Percentiles rank a stretch among this genome's conserved stretches.
These are phyloP conservation scores for Todus mexicanus DNA, from an alignment of 2,797 vertebrate species.

Conservation along the genomic window DNA sequence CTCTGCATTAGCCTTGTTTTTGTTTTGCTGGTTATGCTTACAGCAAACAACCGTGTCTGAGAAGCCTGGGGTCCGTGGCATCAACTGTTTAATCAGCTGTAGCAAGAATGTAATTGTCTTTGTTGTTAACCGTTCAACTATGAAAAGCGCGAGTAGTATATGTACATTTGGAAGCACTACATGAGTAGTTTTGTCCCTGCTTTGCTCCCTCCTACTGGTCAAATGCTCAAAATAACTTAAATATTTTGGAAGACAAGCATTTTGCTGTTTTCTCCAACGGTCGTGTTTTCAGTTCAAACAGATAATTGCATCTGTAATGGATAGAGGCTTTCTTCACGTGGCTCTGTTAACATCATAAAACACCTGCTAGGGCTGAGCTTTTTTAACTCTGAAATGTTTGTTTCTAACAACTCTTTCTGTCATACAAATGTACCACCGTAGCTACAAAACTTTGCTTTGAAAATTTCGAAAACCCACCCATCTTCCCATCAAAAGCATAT, in stretches of 20 bases:
- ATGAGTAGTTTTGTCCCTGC: background rate
- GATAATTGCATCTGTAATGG: background rate
- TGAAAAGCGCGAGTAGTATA: slow-evolving; percentile 31
- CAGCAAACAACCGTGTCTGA: slow-evolving; percentile 37
- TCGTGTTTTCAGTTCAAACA: slow-evolving; percentile 28
- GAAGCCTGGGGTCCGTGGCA: slow-evolving; percentile 28
- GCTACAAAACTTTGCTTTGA: background rate
- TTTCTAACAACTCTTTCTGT: background rate
- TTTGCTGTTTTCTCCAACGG: background rate
- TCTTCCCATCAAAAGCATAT: background rate
- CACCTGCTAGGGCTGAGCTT: slow-evolving; percentile 25
- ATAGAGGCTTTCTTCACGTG: background rate
- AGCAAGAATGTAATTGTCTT: slow-evolving; percentile 59
- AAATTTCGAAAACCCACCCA: background rate
- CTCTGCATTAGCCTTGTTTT: slow-evolving; percentile 25
- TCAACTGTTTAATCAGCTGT: slow-evolving; percentile 67
- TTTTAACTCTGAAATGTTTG: background rate
- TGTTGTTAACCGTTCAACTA: slow-evolving; percentile 58
- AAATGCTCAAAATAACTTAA: slow-evolving; percentile 35
- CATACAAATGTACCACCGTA: background rate
- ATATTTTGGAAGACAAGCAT: slow-evolving; percentile 22
- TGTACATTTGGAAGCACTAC: slow-evolving; percentile 40
- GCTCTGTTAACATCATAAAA: background rate
- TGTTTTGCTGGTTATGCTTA: slow-evolving; percentile 38
- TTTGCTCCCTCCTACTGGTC: slow-evolving; percentile 58